Conservation (phyloP, 2,113 vertebrate species). For the Cichladusa arquata region DNA sequence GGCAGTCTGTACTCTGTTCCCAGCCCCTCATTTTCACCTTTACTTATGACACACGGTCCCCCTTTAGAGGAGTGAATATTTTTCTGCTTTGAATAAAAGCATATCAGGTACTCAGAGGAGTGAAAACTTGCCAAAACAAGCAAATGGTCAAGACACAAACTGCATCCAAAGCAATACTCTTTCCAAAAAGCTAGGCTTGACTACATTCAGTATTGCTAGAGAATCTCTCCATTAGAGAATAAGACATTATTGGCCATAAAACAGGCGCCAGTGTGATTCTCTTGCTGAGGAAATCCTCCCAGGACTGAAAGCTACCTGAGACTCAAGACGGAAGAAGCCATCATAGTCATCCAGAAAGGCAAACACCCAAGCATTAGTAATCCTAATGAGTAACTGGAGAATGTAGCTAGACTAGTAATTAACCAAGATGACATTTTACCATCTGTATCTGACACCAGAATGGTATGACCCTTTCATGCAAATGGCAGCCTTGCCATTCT, state of each 20-base stretch:
- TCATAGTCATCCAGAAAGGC: background rate
- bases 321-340: background rate
- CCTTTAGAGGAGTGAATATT: background rate
- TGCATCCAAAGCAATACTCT: background rate
- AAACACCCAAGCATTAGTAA: background rate
- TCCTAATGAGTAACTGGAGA: conserved; percentile 12
- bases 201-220: background rate
- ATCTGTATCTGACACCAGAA: background rate
- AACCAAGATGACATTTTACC: background rate
- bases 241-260: background rate
- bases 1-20: background rate
- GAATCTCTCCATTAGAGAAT: background rate
- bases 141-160: background rate
- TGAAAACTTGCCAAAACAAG: background rate
- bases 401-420: background rate
- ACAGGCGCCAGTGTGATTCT: background rate
- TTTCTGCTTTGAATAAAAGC: background rate
- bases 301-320: background rate
- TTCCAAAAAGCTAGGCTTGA: background rate
- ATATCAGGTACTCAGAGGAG: background rate
- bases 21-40: background rate
- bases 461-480: background rate
- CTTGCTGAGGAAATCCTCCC: background rate
- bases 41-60: background rate
- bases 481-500: background rate